Conservation (phyloP, 2,797 vertebrate species). For the Tiaroga cobitis region DNA sequence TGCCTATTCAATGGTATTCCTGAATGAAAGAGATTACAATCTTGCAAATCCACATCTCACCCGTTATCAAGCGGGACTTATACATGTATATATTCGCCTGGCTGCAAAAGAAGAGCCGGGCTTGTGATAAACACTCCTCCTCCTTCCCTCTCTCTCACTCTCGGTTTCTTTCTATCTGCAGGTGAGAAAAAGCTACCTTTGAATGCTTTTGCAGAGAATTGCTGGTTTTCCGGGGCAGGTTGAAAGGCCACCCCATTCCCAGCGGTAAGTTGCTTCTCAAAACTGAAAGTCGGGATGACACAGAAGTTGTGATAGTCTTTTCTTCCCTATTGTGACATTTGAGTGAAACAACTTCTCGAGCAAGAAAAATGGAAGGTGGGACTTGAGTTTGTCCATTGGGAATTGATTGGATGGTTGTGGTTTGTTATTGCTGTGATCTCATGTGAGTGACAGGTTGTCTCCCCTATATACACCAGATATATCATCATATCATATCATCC, state of each 20-base stretch:
- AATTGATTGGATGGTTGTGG: background rate
- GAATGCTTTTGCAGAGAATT: conserved; percentile 74
- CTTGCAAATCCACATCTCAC: conserved; percentile 71
- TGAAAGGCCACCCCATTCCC: conserved; percentile 90
- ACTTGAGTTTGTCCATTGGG: background rate
- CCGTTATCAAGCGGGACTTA: conserved; percentile 64
- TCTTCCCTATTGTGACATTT: background rate
- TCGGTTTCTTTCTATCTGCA: conserved; percentile 64
- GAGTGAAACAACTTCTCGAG: background rate
- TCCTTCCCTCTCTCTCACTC: background rate
- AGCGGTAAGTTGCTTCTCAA: conserved; percentile 83
- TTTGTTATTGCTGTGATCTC: background rate
- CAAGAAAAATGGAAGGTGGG: background rate
- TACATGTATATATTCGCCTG: conserved; percentile 76
- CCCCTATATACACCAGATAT: too few species aligned
- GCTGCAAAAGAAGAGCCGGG: conserved; percentile 73
- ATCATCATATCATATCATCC: background rate
- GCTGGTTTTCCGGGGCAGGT: conserved; percentile 72
- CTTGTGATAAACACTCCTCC: conserved; percentile 73
- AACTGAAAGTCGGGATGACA: background rate
- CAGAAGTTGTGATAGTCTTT: background rate
- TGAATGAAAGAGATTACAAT: conserved; percentile 71
- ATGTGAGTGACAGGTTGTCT: background rate
- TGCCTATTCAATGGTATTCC: conserved; percentile 55
- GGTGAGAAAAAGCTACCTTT: conserved; percentile 76